These are phyloP conservation scores for Corydoras sp. DNA, from an alignment of 2,113 vertebrate genomes.

Conservation along the genomic window DNA sequence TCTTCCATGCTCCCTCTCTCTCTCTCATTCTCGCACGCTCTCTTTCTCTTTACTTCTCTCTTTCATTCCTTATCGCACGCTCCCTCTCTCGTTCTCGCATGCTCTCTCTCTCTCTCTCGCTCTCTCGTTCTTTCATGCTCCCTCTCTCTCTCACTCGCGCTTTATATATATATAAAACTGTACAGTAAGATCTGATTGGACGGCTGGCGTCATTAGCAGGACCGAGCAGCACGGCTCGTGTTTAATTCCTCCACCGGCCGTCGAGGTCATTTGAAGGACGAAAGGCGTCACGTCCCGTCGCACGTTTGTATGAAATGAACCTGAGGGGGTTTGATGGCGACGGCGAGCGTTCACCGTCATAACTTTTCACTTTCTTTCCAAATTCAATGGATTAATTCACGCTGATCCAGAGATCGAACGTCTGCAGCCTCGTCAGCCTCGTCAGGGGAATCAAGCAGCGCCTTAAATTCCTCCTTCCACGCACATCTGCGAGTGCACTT, in stretches of 20 bases:
- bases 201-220: slow-evolving; percentile 22
- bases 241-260: slow-evolving; percentile 1
- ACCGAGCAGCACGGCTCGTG: slow-evolving; percentile 3
- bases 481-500: no score
- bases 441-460: slow-evolving; percentile 28
- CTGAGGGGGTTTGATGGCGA: slow-evolving; percentile 29
- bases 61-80: no score
- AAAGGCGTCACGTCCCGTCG: slow-evolving; percentile 20
- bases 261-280: slow-evolving; percentile 42
- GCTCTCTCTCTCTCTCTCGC: no score
- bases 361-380: slow-evolving; percentile 34
- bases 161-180: slow-evolving; percentile 11
- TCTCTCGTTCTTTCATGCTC: no score
- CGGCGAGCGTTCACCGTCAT: slow-evolving; percentile 32
- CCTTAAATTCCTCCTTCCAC: slow-evolving; percentile 6
- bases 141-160: no score
- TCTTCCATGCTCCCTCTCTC: no score
- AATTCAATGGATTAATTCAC: slow-evolving; percentile 44
- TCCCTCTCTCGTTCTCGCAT: no score
- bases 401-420: slow-evolving; percentile 34
- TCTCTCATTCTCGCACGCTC: no score
- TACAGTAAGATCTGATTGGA: slow-evolving; percentile 21
- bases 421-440: slow-evolving; percentile 24
- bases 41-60: no score
- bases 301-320: slow-evolving; percentile 41